Evolutionary conservation across 2,113 vertebrate species (phyloP), one percentile per base, ranked within the genome.

Genomic region (Semnornis frantzii): DNA sequence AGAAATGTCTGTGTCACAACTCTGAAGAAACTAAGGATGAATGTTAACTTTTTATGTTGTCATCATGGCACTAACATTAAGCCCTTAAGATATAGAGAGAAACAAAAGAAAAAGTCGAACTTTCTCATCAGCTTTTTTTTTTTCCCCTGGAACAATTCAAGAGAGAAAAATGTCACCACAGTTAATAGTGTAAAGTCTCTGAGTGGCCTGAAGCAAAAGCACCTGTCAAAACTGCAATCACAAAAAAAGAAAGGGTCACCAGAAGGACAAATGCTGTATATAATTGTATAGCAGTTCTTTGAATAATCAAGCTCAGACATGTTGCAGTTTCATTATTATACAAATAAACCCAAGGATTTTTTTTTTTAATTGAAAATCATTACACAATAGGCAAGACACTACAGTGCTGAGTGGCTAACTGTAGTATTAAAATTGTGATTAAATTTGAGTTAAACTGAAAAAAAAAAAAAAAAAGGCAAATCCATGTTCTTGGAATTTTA

Each of bases 171-270:
- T 93, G 85, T 87, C 94, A 93, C 75, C 65, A 54, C 64, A 68
- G 87, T 93, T 96, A 96, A 96, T 92, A 94, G 82, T 68, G 50
- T 88, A 90, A 87, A 91, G 75, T 83, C 79, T 94, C 69, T 65
- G 76, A 83, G 69, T 84, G 69, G 79, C 91, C 96, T 94, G 91
- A 94, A 96, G 95, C 94, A 95, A 94, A 96, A 95, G 69, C 50
- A 94, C 76, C 89, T 93, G 81, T 92, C 83, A 92, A 72, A 90
- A 87, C 21, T 55, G 28, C 78, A 95, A 10, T 94, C 78, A 90
- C 71, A 44, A 82, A 52, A 85, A 52, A 63, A 25, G 16, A 81
- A 79, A 93, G 93, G 94, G 94, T 94, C 75, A 76, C 23, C 73
- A 90, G 86, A 88, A 95, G 85, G 89, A 79, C 89, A 84, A 93